These are phyloP conservation scores for Pedetes capensis DNA, from an alignment of 2,113 vertebrate species.

Conservation along the genomic window DNA sequence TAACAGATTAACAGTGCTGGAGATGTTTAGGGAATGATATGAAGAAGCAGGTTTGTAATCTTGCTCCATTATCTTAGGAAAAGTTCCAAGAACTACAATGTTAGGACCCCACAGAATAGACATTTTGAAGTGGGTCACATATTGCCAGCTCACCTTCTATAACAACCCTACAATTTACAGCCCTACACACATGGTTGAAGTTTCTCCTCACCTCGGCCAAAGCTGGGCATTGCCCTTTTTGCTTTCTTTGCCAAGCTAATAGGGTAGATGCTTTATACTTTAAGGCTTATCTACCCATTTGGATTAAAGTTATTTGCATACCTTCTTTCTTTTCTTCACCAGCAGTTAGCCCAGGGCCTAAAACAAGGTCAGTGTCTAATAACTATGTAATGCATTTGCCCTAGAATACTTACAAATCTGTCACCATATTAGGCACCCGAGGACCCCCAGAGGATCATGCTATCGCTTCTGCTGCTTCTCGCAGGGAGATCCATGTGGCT, in stretches of 20 bases:
- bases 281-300: not conserved
- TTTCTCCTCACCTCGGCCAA: not conserved
- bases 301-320: not conserved
- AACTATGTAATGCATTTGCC: not conserved
- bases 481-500: not conserved
- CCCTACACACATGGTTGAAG: not conserved
- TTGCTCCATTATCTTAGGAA: not conserved
- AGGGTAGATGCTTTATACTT: not conserved
- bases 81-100: not conserved
- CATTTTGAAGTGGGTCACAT: not conserved
- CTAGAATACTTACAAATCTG: not conserved
- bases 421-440: not conserved
- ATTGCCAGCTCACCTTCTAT: not conserved
- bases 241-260: not conserved
- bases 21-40: not conserved
- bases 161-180: not conserved
- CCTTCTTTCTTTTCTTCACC: not conserved
- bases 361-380: not conserved
- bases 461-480: not conserved
- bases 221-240: not conserved
- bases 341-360: not conserved
- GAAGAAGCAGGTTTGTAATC: not conserved
- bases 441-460: not conserved
- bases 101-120: not conserved
- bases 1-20: not conserved